Conservation (phyloP, 2,888 invertebrate species). For the Watsonalla cultraria region DNA sequence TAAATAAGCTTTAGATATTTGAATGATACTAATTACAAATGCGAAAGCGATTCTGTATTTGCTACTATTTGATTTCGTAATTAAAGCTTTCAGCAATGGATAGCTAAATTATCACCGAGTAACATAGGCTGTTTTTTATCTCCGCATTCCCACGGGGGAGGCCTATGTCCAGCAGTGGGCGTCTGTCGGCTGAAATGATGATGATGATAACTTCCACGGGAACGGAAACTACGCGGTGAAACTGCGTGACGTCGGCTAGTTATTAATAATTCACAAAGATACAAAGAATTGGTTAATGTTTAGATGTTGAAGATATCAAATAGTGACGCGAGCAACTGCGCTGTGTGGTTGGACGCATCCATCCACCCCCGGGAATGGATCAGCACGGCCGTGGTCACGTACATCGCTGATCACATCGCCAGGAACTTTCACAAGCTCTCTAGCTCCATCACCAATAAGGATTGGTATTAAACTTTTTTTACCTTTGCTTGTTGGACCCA, state of each 20-base stretch:
- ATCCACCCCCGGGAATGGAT: slow-evolving; percentile 96
- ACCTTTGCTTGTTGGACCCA: too few species aligned
- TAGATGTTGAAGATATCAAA: slow-evolving; percentile 84
- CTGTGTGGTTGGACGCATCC: slow-evolving; percentile 87
- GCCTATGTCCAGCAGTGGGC: too few species aligned
- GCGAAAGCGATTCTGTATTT: too few species aligned
- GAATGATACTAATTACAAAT: too few species aligned
- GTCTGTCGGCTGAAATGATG: too few species aligned
- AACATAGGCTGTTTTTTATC: neutral
- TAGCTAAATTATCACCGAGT: too few species aligned
- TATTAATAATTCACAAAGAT: neutral
- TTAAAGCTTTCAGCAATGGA: neutral
- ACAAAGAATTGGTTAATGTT: slow-evolving; percentile 2
- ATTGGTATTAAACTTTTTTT: too few species aligned
- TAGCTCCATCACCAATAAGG: slow-evolving; percentile 85
- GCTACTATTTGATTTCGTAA: too few species aligned
- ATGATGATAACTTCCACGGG: too few species aligned
- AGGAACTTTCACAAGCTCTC: slow-evolving; percentile 83
- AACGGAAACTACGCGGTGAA: too few species aligned
- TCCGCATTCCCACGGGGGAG: too few species aligned
- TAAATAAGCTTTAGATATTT: too few species aligned
- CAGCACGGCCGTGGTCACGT: slow-evolving; percentile 87
- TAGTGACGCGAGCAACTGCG: slow-evolving; percentile 80
- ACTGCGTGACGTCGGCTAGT: neutral
- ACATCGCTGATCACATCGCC: slow-evolving; percentile 84